Evolutionary conservation across 2,113 vertebrate species (phyloP).

Genomic region (Tragelaphus buxtoni): DNA sequence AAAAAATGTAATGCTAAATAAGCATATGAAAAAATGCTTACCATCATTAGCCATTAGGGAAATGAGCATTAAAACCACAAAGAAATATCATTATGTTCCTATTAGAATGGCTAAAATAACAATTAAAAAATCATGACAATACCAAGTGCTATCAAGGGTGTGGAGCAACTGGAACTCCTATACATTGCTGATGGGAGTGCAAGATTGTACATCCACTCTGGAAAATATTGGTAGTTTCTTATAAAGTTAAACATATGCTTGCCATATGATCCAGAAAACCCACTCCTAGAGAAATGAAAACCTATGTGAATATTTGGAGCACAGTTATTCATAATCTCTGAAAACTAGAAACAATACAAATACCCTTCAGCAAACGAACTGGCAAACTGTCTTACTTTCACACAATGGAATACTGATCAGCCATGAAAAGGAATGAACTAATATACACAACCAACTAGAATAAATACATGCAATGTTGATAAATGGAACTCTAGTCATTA

Average conservation of each 20-base stretch:
- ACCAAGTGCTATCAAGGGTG: background rate
- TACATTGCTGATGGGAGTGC: background rate
- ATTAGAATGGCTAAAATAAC: background rate
- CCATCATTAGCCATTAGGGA: background rate
- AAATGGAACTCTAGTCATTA: background rate
- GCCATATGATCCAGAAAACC: background rate
- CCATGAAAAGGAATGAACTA: background rate
- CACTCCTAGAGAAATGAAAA: background rate
- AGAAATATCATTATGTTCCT: background rate
- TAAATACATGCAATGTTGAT: background rate
- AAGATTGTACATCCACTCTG: background rate
- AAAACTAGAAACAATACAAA: background rate
- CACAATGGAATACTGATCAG: background rate
- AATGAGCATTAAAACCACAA: background rate
- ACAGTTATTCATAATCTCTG: background rate
- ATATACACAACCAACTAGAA: background rate
- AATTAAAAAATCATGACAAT: background rate
- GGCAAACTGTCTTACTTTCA: background rate
- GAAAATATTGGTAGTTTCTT: background rate
- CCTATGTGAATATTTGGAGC: background rate
- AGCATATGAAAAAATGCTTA: background rate
- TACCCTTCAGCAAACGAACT: background rate
- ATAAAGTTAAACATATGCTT: background rate
- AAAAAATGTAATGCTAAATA: background rate
- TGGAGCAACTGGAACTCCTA: background rate